A percentile compares a stretch with the other conserved stretches of the same genome.
These are phyloP conservation scores for Furnarius figulus DNA, from an alignment of 2,113 vertebrate species.

Conservation along the genomic window DNA sequence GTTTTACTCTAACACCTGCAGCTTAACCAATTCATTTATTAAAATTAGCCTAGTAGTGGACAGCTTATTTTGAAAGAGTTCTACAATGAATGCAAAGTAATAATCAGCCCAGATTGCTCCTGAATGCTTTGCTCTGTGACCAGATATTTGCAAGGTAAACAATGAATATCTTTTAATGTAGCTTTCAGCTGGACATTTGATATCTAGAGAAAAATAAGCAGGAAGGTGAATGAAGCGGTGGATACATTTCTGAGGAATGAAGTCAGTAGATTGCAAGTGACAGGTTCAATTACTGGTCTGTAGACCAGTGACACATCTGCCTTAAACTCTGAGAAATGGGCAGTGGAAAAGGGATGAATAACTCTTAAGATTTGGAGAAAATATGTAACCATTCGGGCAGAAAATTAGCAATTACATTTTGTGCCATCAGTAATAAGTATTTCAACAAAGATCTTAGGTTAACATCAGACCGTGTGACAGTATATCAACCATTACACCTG, in stretches of 20 bases:
- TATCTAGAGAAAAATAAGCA: conserved; percentile 68
- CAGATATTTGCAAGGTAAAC: conserved; percentile 43
- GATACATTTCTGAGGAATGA: conserved; percentile 81
- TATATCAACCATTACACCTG: conserved; percentile 92
- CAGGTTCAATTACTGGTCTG: conserved; percentile 84
- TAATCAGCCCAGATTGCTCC: background rate
- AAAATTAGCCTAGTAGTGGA: background rate
- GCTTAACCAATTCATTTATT: background rate
- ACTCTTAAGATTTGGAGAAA: conserved; percentile 84
- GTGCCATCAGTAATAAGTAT: conserved; percentile 98
- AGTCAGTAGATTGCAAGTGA: conserved; percentile 84
- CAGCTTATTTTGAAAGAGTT: background rate
- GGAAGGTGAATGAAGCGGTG: conserved; percentile 66
- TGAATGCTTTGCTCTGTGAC: background rate
- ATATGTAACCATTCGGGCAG: conserved; percentile 90
- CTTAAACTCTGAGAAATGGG: conserved; percentile 81
- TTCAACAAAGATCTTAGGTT: conserved; percentile 93
- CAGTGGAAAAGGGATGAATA: conserved; percentile 82
- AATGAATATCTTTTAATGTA: conserved; percentile 44
- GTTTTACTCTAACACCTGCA: background rate
- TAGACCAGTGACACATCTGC: conserved; percentile 80
- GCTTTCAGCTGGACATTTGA: conserved; percentile 67
- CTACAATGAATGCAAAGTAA: conserved; percentile 16
- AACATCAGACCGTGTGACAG: conserved; percentile 87
- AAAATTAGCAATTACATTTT: conserved; percentile 98